A percentile compares a stretch with the other conserved stretches of the same genome.
Conservation (phyloP, 2,888 invertebrate species). For the Sicus ferrugineus region DNA sequence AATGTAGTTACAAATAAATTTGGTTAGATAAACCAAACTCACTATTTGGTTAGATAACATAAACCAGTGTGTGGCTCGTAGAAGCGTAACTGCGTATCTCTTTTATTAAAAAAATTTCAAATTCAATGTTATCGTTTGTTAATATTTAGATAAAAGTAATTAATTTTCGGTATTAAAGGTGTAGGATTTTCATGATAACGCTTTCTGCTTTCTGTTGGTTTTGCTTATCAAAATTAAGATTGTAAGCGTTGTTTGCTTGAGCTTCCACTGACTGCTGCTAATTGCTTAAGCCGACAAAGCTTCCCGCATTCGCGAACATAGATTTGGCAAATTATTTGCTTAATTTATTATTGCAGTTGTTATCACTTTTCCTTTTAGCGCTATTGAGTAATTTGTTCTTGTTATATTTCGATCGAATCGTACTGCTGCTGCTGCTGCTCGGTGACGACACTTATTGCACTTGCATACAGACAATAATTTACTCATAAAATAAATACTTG, state of each 20-base stretch:
- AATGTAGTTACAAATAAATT: not conserved
- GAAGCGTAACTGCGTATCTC: not conserved
- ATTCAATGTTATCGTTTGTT: not conserved
- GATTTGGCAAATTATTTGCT: slow-evolving; percentile 18
- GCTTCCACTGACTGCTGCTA: slow-evolving; percentile 30
- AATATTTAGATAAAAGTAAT: slow-evolving; percentile 8
- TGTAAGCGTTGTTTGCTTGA: slow-evolving; percentile 49
- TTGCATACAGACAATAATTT: no score
- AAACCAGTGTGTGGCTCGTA: not conserved
- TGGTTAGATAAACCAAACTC: not conserved
- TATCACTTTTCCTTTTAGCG: slow-evolving; percentile 30
- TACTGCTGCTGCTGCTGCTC: no score
- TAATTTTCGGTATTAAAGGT: not conserved
- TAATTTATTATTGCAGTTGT: not conserved
- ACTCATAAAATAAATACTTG: no score
- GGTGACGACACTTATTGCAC: no score
- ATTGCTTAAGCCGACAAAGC: slow-evolving; percentile 24
- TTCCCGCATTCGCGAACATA: slow-evolving; percentile 3
- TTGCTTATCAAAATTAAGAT: slow-evolving; percentile 51
- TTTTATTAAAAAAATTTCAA: not conserved
- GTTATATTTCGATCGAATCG: no score
- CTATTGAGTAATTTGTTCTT: no score
- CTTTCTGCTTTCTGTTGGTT: not conserved
- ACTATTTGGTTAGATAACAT: not conserved
- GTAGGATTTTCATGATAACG: not conserved